These are phyloP conservation scores for Phoxinus dragarum DNA, from an alignment of 2,797 vertebrate species.

Conservation along the genomic window DNA sequence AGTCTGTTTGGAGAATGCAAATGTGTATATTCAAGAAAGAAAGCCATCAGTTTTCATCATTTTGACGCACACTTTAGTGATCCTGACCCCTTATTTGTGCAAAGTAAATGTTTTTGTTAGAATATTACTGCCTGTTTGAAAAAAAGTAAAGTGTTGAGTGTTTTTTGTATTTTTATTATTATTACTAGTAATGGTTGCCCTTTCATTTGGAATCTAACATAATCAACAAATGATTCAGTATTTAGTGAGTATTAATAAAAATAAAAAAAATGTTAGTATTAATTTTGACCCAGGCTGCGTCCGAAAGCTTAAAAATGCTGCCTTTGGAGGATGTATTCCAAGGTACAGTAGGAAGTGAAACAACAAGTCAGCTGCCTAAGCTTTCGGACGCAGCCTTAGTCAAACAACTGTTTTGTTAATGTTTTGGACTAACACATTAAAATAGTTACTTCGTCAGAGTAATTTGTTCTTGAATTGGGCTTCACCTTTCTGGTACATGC, in stretches of 20 bases:
- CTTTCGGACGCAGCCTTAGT: background rate
- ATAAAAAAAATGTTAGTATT: background rate
- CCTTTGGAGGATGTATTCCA: too few relatives aligned
- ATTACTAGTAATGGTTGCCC: background rate
- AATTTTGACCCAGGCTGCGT: background rate
- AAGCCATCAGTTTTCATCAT: background rate
- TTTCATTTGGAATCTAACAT: background rate
- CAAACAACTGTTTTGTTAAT: background rate
- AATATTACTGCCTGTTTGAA: background rate
- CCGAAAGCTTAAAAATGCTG: too few relatives aligned
- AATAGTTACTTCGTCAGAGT: background rate
- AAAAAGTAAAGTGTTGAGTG: background rate
- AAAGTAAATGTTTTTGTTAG: background rate
- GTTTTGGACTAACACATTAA: background rate
- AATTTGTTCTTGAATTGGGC: background rate
- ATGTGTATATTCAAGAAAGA: background rate
- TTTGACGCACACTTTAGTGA: background rate
- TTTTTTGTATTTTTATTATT: background rate
- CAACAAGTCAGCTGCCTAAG: too few relatives aligned
- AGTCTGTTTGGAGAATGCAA: too few relatives aligned
- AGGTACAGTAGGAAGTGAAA: too few relatives aligned
- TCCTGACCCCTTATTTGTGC: background rate
- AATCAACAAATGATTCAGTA: background rate
- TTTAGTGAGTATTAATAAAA: background rate
- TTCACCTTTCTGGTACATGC: background rate